Percentiles rank a stretch among this genome's conserved stretches.
Evolutionary conservation across 2,797 vertebrate species (phyloP).

Genomic region (Hippopotamyrus pictus): DNA sequence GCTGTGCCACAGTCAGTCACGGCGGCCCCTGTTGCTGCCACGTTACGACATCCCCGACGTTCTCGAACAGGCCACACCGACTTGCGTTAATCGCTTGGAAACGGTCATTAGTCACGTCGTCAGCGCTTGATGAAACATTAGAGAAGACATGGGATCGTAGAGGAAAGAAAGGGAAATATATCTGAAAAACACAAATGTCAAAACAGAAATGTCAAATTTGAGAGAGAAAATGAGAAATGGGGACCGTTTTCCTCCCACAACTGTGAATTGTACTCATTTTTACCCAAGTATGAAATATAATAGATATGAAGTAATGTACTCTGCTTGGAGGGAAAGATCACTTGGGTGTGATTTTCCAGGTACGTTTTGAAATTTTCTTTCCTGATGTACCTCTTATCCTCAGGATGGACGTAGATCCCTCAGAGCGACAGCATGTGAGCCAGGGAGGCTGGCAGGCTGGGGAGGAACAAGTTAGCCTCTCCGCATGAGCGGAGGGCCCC

Average conservation of each 20-base stretch:
- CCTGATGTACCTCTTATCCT: slow-evolving; percentile 20
- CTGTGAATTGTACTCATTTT: not conserved
- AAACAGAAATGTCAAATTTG: not conserved
- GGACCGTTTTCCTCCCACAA: not conserved
- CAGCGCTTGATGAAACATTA: not conserved
- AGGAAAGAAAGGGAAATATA: not conserved
- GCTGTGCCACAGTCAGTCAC: slow-evolving; percentile 17
- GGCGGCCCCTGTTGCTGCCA: slow-evolving; percentile 12
- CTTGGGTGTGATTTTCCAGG: slow-evolving; percentile 9
- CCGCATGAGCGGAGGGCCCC: not conserved
- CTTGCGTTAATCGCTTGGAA: not conserved
- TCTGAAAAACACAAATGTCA: not conserved
- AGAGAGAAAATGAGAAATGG: not conserved
- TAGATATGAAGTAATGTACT: not conserved
- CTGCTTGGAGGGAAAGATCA: slow-evolving; percentile 1
- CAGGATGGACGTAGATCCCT: slow-evolving; percentile 21
- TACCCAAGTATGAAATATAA: not conserved
- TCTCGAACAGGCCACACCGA: slow-evolving; percentile 39
- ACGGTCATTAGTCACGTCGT: not conserved
- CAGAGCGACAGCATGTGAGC: slow-evolving; percentile 2
- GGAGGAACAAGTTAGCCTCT: not conserved
- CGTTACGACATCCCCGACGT: slow-evolving; percentile 51
- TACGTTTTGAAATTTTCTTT: slow-evolving; percentile 24
- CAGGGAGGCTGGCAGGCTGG: slow-evolving; percentile 32
- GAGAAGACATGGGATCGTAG: not conserved